Conservation (phyloP, 2,888 invertebrate species). For the Pilophorus perplexus region DNA sequence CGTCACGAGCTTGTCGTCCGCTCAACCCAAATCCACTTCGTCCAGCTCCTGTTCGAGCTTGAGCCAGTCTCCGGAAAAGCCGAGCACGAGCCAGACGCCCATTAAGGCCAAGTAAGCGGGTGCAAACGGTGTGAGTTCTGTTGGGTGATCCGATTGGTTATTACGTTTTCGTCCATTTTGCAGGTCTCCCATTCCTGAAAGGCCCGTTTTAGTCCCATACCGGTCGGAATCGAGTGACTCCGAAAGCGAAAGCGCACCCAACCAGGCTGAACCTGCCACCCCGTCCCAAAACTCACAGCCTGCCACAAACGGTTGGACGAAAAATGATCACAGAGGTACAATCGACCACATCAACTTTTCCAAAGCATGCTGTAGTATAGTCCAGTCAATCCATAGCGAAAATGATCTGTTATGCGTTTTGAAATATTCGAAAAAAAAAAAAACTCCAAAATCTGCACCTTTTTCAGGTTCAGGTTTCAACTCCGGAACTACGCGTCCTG, state of each 20-base stretch:
- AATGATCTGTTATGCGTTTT: no score
- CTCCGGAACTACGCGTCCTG: no score
- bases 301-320: slow-evolving; percentile 17
- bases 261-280: slow-evolving; percentile 1
- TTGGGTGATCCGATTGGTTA: neutral
- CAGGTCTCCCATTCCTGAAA: neutral
- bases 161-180: neutral
- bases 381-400: no score
- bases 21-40: neutral
- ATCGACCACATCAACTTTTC: no score
- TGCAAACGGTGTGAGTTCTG: neutral
- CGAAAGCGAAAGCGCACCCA: slow-evolving; percentile 42
- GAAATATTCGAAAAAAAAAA: no score
- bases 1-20: neutral
- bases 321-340: slow-evolving; percentile 15
- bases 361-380: no score
- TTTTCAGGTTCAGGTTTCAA: no score
- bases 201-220: slow-evolving; percentile 45
- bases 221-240: slow-evolving; percentile 46
- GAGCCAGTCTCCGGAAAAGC: neutral
- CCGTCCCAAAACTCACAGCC: neutral
- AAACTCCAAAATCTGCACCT: no score
- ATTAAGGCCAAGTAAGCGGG: slow-evolving; percentile 8
- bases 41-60: neutral
- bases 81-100: slow-evolving; percentile 3